Evolutionary conservation across 23 tunicate genomes (phyloP).

Genomic region (Diplosoma virens): DNA sequence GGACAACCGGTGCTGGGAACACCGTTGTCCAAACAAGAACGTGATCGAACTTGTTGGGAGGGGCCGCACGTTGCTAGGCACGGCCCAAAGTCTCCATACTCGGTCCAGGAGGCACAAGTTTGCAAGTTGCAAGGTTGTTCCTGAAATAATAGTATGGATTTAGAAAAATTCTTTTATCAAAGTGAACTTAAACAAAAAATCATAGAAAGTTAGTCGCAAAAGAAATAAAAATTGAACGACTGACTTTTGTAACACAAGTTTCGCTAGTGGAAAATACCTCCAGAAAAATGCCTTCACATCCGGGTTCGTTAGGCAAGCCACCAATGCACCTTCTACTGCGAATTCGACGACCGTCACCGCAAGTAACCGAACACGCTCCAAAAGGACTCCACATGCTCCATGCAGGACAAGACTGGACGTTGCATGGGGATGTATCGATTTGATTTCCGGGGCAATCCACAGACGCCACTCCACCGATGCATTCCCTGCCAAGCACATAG

Average conservation of each 20-base stretch:
- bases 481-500: no score
- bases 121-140: constrained; percentile 2
- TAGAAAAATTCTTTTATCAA: no score
- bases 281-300: constrained; percentile 71
- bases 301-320: constrained; percentile 34
- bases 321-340: constrained; percentile 8
- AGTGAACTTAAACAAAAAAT: no score
- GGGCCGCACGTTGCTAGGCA: constrained; percentile 53
- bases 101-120: constrained; percentile 57
- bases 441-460: constrained; percentile 56
- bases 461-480: constrained; percentile 56
- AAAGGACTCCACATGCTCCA: constrained; percentile 23
- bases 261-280: no score
- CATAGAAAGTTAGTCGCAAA: no score
- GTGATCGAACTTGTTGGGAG: constrained; percentile 23
- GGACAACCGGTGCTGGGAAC: constrained; percentile 15
- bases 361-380: constrained; percentile 17
- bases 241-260: no score
- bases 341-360: not conserved
- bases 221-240: no score
- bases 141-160: not conserved
- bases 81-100: constrained; percentile 37
- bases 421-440: constrained; percentile 21
- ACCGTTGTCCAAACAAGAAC: constrained; percentile 28
- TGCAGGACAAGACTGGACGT: constrained; percentile 35